These are phyloP conservation scores for Meloidogyne chitwoodi DNA, from an alignment of 1,140 invertebrate genomes.

Conservation along the genomic window DNA sequence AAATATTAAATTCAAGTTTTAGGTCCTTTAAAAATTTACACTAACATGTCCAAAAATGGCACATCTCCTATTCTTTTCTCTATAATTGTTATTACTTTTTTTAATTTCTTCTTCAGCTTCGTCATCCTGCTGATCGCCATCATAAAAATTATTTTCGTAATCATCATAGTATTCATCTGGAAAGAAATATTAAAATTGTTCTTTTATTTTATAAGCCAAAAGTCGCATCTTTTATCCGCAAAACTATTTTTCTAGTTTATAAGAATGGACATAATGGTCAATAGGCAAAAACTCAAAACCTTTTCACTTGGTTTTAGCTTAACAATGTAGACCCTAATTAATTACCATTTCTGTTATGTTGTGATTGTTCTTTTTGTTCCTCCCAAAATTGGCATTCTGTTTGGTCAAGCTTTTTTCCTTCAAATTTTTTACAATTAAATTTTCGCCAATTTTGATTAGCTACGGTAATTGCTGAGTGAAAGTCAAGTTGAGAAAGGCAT, in stretches of 20 bases:
- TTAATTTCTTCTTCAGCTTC: neutral
- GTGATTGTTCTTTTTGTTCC: neutral
- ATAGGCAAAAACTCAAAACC: no score
- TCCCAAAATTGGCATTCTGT: neutral
- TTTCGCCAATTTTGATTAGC: conserved; percentile 1
- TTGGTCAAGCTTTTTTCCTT: neutral
- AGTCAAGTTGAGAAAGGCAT: conserved; percentile 14
- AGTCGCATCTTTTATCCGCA: no score
- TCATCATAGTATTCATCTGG: neutral
- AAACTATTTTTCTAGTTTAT: no score
- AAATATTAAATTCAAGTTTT: neutral
- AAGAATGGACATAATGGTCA: no score
- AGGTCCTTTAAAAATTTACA: neutral
- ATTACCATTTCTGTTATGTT: neutral
- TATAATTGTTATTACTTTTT: neutral
- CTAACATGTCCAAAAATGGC: conserved; percentile 18
- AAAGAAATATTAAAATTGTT: neutral
- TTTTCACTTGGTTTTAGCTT: no score
- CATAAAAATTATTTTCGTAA: neutral
- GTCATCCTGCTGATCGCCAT: neutral
- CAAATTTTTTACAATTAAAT: conserved; percentile 14
- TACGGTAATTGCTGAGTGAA: conserved; percentile 15
- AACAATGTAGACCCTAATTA: neutral
- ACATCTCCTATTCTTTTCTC: neutral
- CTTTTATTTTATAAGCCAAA: neutral